These are phyloP conservation scores for Triops cancriformis DNA, from an alignment of 1,140 invertebrate species.

Conservation along the genomic window DNA sequence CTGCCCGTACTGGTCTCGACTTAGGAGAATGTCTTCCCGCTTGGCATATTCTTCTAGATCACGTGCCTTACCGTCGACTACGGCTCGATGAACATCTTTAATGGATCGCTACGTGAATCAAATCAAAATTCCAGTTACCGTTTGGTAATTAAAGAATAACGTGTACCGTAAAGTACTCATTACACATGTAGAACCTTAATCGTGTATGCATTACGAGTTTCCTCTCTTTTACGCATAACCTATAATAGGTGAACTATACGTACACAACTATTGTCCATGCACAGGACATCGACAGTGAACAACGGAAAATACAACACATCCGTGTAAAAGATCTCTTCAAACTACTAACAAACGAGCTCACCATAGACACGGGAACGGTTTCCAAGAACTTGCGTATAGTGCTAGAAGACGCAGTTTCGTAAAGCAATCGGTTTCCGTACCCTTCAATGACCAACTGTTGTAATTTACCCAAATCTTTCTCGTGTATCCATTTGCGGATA, in stretches of 20 bases:
- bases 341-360: slow-evolving; percentile 39
- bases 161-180: background rate
- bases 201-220: too few species aligned
- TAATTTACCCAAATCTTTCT: slow-evolving; percentile 68
- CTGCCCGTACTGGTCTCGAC: slow-evolving; percentile 68
- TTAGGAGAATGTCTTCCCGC: slow-evolving; percentile 52
- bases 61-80: slow-evolving; percentile 30
- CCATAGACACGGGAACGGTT: slow-evolving; percentile 79
- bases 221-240: too few species aligned
- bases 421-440: slow-evolving; percentile 64
- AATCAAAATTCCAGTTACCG: slow-evolving; percentile 9
- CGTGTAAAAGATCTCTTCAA: too few species aligned
- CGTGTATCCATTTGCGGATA: slow-evolving; percentile 85
- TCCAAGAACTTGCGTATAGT: slow-evolving; percentile 70
- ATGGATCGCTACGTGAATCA: slow-evolving; percentile 17
- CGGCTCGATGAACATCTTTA: slow-evolving; percentile 26
- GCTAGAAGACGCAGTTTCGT: slow-evolving; percentile 71
- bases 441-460: slow-evolving; percentile 80
- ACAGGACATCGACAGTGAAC: too few species aligned
- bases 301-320: background rate
- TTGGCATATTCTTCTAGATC: slow-evolving; percentile 27
- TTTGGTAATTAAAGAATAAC: background rate
- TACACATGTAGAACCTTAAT: too few species aligned
- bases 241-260: too few species aligned
- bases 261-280: too few species aligned